Conservation (phyloP, 2,797 vertebrate genomes). For the Synanceia verrucosa region DNA sequence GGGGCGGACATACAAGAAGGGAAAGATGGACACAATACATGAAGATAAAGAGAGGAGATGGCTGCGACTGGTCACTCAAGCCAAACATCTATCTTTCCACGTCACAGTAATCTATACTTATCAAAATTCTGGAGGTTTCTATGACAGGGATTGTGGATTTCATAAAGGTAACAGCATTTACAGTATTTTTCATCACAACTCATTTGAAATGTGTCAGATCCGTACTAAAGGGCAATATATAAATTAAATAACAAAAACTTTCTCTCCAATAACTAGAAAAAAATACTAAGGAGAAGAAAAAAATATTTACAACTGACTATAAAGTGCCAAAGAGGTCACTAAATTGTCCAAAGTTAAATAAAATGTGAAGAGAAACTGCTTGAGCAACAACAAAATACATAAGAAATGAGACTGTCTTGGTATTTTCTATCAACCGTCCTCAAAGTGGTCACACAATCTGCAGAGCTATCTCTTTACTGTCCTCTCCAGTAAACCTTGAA, state of each 20-base stretch:
- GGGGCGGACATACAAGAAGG: slow-evolving; percentile 23
- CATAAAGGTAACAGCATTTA: too few species aligned
- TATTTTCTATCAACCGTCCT: not conserved
- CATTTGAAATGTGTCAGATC: not conserved
- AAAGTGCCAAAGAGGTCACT: not conserved
- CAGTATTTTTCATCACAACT: not conserved
- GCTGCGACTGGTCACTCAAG: not conserved
- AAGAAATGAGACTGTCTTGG: not conserved
- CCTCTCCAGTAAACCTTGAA: slow-evolving; percentile 1
- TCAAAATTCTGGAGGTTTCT: not conserved
- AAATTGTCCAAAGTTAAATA: too few species aligned
- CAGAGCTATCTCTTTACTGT: slow-evolving; percentile 2
- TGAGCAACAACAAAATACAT: not conserved
- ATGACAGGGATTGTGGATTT: not conserved
- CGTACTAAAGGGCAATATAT: not conserved
- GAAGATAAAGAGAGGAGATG: not conserved
- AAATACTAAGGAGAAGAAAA: too few species aligned
- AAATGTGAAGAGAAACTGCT: not conserved
- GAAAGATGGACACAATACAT: slow-evolving; percentile 7
- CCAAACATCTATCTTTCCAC: not conserved
- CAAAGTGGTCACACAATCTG: not conserved
- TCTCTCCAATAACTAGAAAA: too few species aligned
- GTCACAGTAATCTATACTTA: not conserved
- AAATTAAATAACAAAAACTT: not conserved
- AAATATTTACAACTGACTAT: not conserved